These are phyloP conservation scores for Myotis vivesi DNA, from an alignment of 2,797 vertebrate genomes.

Conservation along the genomic window DNA sequence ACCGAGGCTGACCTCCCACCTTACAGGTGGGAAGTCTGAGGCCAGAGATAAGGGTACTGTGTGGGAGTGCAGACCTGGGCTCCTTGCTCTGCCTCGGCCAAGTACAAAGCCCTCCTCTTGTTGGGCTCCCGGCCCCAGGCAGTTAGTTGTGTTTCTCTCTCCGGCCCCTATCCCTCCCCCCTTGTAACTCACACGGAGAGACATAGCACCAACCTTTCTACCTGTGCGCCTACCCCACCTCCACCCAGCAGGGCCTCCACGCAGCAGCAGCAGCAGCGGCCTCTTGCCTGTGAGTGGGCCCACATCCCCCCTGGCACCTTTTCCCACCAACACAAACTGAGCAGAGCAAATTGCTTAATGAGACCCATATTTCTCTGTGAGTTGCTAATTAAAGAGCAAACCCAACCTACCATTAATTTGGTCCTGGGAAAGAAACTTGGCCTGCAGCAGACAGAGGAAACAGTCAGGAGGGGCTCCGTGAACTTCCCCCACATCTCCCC, in stretches of 20 bases:
- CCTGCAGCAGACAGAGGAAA: constrained; percentile 82
- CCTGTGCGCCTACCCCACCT: neutral
- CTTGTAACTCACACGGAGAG: neutral
- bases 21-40: neutral
- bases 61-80: rapidly evolving
- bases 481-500: too few relatives aligned
- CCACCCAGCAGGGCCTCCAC: neutral
- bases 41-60: neutral
- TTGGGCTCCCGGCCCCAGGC: neutral
- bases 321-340: neutral
- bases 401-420: constrained; percentile 93
- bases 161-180: too few relatives aligned
- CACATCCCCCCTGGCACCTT: neutral
- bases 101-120: neutral
- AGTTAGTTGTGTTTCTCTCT: neutral
- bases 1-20: neutral
- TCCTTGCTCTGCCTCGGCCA: neutral
- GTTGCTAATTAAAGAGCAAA: constrained; percentile 49
- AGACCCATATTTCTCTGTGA: constrained; percentile 45
- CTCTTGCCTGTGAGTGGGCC: neutral
- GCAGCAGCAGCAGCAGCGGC: rapidly evolving
- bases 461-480: neutral
- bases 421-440: constrained; percentile 95
- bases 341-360: constrained; percentile 20
- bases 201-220: neutral